These are phyloP conservation scores for Cataglyphis rosenhaueri DNA, from an alignment of 2,888 invertebrate genomes.

Conservation along the genomic window DNA sequence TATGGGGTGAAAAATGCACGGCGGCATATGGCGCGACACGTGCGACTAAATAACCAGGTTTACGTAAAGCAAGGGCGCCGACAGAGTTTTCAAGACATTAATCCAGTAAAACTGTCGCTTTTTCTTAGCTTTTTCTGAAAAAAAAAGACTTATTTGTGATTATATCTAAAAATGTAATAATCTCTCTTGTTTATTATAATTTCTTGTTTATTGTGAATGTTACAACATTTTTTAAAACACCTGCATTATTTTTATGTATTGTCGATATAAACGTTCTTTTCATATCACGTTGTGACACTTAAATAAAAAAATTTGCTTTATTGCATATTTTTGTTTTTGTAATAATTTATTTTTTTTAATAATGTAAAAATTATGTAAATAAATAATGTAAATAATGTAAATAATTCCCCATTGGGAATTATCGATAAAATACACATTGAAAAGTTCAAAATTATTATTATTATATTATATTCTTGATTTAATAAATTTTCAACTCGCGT, in stretches of 20 bases:
- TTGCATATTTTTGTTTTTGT: background rate
- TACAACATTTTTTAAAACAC: no score
- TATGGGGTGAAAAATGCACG: slow-evolving; percentile 37
- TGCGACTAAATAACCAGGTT: slow-evolving; percentile 60
- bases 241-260: no score
- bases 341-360: no score
- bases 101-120: background rate
- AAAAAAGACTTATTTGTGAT: background rate
- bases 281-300: background rate
- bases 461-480: background rate
- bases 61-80: slow-evolving; percentile 22
- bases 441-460: background rate
- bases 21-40: slow-evolving; percentile 69
- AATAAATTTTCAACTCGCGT: background rate
- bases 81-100: background rate
- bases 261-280: no score
- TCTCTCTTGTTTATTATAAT: background rate
- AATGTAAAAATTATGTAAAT: background rate
- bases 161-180: background rate
- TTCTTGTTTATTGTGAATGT: background rate
- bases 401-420: background rate
- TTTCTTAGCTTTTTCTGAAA: background rate
- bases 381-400: no score
- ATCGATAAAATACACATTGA: background rate
- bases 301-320: background rate